Base-by-base conservation (phyloP, 2,888 invertebrate species). In the Drosophila pegasa region DNA sequence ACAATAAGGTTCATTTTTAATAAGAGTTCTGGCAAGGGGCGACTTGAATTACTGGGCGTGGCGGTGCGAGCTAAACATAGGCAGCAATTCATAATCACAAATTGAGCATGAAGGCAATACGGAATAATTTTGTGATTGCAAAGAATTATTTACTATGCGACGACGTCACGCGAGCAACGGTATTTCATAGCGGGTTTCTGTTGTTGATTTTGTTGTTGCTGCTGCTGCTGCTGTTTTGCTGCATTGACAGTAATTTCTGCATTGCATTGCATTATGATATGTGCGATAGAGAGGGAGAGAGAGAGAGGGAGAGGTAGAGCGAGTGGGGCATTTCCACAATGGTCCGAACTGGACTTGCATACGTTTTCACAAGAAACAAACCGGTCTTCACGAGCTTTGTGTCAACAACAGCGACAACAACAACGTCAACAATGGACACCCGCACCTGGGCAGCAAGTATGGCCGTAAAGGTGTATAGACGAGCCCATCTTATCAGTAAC, bases 111-210 rank as follows among this genome's bases (percentile, higher is more conserved):
- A 75, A 64, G 43, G 63, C 60, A 72, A 69, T 66, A 45, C 57
- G 60, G 31, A 87, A 69, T 76, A 45, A 52, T 67, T 59, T 65
- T 62, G 48, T 40, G 75, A 61, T 75, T 78, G 58, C 66, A 52
- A 35, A 78, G 50, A 78, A 64, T 59, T 58, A 45, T 45, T 45
- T 29, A 64, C 64, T 65, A 84, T 62, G 70, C 75, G 72, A 67
- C 75, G 72, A 67, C 78, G 87, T 78, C 82, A 87, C 75, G 82
- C 73, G 78, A 73, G 66, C 27, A 66, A 60, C 54, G 51, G 60
- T 48, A 43, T 63, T 77, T 71, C 48, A 72, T 65, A 65, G 76
- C 45, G 51, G 47, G 65, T 41, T 18, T 47, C 55, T 65, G 66
- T 31, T 52, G 27, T 48, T 55, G 54, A 12, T 31, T 0, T 41